Conservation (phyloP, 2,888 invertebrate genomes). For the Eupithecia insigniata region DNA sequence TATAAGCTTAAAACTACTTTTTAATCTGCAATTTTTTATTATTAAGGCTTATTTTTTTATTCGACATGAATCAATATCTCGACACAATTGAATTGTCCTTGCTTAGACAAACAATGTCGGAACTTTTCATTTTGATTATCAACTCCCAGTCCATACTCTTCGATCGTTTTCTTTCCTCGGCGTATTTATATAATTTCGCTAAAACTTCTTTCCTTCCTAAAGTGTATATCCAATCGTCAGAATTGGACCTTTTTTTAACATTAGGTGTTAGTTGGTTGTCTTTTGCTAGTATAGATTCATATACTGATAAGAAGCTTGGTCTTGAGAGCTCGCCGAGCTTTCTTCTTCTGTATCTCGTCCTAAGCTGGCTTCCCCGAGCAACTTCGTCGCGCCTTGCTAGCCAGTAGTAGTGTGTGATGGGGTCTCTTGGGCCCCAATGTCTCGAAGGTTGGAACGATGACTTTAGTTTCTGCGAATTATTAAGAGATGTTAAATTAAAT, state of each 20-base stretch:
- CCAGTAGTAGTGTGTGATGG: slow-evolving; percentile 78
- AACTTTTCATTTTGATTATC: slow-evolving; percentile 34
- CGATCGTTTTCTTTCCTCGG: slow-evolving; percentile 51
- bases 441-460: slow-evolving; percentile 72
- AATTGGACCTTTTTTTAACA: slow-evolving; percentile 62
- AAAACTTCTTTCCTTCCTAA: slow-evolving; percentile 56
- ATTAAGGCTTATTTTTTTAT: not conserved
- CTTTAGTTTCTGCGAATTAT: slow-evolving; percentile 66
- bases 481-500: not conserved
- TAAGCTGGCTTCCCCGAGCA: slow-evolving; percentile 46
- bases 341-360: slow-evolving; percentile 55
- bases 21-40: too few relatives aligned
- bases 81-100: slow-evolving; percentile 13
- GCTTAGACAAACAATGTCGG: slow-evolving; percentile 21
- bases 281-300: slow-evolving; percentile 35
- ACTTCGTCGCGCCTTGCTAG: slow-evolving; percentile 64
- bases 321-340: slow-evolving; percentile 64
- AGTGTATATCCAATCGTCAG: slow-evolving; percentile 70
- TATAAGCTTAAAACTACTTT: not conserved
- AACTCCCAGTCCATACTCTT: slow-evolving; percentile 64
- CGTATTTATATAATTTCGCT: slow-evolving; percentile 40
- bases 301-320: slow-evolving; percentile 51
- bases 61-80: not conserved
- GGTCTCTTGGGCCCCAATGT: slow-evolving; percentile 78
- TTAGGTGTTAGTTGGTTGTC: slow-evolving; percentile 27